A percentile compares a stretch with the other conserved stretches of the same genome.
Evolutionary conservation across 2,797 vertebrate species (phyloP).

Genomic region (Silurus lanzhouensis): DNA sequence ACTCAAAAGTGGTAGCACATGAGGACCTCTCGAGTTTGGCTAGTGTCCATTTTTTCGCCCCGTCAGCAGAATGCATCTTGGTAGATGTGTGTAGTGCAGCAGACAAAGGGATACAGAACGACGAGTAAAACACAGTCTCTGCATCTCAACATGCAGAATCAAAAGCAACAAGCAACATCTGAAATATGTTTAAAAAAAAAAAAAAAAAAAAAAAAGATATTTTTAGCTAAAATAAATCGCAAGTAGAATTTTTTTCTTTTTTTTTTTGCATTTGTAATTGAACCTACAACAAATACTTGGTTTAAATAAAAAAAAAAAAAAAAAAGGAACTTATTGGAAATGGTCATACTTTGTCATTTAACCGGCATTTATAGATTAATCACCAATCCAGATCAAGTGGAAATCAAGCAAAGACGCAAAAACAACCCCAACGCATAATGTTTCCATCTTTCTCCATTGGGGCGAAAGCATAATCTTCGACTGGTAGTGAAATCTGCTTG

Average conservation of each 20-base stretch:
- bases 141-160: too few relatives aligned
- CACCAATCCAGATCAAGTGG: background rate
- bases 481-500: background rate
- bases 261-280: background rate
- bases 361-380: background rate
- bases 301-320: background rate
- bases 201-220: too few relatives aligned
- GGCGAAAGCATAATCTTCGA: background rate
- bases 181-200: too few relatives aligned
- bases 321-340: background rate
- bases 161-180: too few relatives aligned
- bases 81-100: background rate
- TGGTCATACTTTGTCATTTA: background rate
- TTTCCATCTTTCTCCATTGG: background rate
- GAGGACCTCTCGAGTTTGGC: background rate
- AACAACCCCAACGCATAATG: background rate
- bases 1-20: background rate
- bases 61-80: background rate
- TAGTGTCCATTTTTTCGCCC: background rate
- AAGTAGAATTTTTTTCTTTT: background rate
- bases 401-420: background rate
- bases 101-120: background rate
- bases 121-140: too few relatives aligned
- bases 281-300: background rate
- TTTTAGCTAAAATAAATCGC: too few relatives aligned